Percentiles rank a stretch among this genome's conserved stretches.
Conservation (phyloP, 1,140 invertebrate genomes). For the Cydia pomonella region DNA sequence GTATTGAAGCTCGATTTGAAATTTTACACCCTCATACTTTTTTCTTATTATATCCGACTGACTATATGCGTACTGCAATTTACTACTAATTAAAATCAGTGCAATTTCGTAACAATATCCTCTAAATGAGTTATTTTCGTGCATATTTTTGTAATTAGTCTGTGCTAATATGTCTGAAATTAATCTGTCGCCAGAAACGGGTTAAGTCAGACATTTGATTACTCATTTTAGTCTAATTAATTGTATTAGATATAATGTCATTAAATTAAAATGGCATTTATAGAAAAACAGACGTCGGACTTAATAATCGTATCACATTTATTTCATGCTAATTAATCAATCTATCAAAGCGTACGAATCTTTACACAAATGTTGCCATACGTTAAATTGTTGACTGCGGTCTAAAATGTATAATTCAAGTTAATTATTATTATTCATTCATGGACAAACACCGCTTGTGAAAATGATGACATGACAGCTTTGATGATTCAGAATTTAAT, state of each 20-base stretch:
- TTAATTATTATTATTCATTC: neutral
- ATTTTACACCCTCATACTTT: too few species aligned
- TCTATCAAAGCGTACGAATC: neutral
- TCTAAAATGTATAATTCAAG: neutral
- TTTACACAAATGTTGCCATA: neutral
- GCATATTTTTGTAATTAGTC: constrained; percentile 4
- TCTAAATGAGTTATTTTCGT: constrained; percentile 9
- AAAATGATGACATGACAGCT: neutral
- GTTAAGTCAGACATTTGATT: neutral
- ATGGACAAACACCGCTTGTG: neutral
- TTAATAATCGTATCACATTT: too few species aligned
- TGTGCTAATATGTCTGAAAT: constrained; percentile 21
- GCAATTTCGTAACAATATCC: neutral
- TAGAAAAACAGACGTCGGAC: neutral
- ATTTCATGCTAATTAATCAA: too few species aligned
- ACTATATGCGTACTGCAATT: too few species aligned
- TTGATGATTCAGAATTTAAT: constrained; percentile 6
- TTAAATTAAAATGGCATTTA: neutral
- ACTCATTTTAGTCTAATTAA: neutral
- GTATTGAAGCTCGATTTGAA: too few species aligned
- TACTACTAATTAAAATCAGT: neutral
- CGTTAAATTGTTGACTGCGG: neutral
- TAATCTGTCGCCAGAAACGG: constrained; percentile 28
- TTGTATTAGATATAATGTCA: neutral
- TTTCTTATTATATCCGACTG: too few species aligned